These are phyloP conservation scores for Ridgeia piscesae DNA, from an alignment of 1,140 invertebrate genomes.

Conservation along the genomic window DNA sequence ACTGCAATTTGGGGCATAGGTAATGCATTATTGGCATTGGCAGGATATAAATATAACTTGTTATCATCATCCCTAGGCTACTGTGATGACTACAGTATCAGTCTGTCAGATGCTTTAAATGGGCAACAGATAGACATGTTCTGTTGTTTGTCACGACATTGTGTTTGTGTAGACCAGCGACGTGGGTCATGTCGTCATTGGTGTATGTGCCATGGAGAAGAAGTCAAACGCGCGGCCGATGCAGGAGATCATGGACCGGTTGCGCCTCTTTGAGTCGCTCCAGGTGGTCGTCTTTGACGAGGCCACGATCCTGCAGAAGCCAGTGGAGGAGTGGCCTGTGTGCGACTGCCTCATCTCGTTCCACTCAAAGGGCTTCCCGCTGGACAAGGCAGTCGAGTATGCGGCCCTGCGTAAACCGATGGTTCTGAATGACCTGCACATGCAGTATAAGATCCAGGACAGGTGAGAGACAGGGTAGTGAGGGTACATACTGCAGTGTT, in stretches of 20 bases:
- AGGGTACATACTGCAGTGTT: too few species aligned
- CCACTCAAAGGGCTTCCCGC: slow-evolving; percentile 96
- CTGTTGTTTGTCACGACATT: too few species aligned
- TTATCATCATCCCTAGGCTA: too few species aligned
- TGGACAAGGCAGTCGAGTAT: slow-evolving; percentile 98
- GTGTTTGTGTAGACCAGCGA: too few species aligned
- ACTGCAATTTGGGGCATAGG: too few species aligned
- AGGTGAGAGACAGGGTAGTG: slow-evolving; percentile 44
- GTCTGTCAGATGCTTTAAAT: too few species aligned
- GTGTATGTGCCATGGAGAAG: slow-evolving; percentile 98
- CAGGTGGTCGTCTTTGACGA: slow-evolving; percentile 91
- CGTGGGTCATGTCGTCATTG: slow-evolving; percentile 63
- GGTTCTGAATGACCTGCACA: slow-evolving; percentile 96
- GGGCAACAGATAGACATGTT: too few species aligned
- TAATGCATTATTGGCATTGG: too few species aligned
- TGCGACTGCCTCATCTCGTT: slow-evolving; percentile 98
- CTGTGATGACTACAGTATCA: too few species aligned
- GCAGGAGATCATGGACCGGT: slow-evolving; percentile 92
- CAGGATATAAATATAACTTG: too few species aligned
- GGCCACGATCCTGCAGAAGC: slow-evolving; percentile 79
- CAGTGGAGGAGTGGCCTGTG: slow-evolving; percentile 96
- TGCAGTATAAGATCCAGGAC: slow-evolving; percentile 95
- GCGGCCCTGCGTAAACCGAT: slow-evolving; percentile 91
- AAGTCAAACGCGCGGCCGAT: slow-evolving; percentile 98
- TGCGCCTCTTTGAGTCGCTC: slow-evolving; percentile 95